phyloP scores from a whole-genome alignment of 2,888 invertebrate genomes.

The Gortyna flavago region DNA sequence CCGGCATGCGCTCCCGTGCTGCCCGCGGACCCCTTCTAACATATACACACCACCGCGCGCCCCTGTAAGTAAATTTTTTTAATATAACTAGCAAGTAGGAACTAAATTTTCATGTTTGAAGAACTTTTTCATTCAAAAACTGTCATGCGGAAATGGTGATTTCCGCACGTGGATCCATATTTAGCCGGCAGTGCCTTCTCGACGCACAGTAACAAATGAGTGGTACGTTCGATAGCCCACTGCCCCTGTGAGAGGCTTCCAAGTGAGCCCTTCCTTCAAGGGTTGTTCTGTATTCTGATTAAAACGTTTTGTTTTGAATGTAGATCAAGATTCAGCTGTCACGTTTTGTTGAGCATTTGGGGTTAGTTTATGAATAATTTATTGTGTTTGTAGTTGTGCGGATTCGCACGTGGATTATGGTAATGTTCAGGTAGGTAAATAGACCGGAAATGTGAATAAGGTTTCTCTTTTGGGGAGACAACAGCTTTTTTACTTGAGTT shows the following conservation, averaged over 20 bases:
- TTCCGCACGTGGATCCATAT: conserved; percentile 86
- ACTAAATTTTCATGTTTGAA: conserved; percentile 5
- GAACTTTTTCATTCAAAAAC: conserved; percentile 73
- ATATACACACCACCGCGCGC: conserved; percentile 84
- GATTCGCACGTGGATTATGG: conserved; percentile 58
- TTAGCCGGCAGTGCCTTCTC: conserved; percentile 77
- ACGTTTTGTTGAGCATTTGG: conserved; percentile 58
- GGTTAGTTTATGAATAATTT: conserved; percentile 58
- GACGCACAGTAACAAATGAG: conserved; percentile 86
- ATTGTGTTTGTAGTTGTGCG: conserved; percentile 51
- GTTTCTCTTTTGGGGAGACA: conserved; percentile 7
- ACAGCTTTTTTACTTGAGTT: neutral
- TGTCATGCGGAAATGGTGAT: conserved; percentile 71
- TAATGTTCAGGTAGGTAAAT: conserved; percentile 41
- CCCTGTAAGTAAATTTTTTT: conserved; percentile 83
- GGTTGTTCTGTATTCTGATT: conserved; percentile 80
- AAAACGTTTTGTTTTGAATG: conserved; percentile 68
- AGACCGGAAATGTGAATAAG: conserved; percentile 15
- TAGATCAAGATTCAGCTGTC: conserved; percentile 58
- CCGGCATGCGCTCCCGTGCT: conserved; percentile 79
- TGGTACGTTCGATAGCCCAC: conserved; percentile 89
- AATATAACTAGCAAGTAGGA: conserved; percentile 24
- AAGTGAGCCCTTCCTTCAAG: conserved; percentile 79
- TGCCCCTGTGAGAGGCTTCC: conserved; percentile 88
- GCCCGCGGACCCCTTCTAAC: conserved; percentile 72